Conservation (phyloP, 2,113 vertebrate genomes). For the Bolborhynchus lineola region DNA sequence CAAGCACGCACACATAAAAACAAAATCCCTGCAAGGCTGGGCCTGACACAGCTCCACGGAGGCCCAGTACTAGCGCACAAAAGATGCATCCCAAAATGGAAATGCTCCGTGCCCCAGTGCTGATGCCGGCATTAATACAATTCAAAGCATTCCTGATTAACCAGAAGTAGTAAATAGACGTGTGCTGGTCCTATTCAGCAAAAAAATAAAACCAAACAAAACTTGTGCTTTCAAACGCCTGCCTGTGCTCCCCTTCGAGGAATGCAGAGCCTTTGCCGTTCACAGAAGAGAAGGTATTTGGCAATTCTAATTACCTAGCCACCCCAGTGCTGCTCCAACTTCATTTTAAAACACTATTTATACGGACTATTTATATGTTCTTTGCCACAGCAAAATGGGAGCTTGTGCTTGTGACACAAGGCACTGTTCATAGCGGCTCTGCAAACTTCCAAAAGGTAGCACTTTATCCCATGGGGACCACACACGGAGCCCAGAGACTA, state of each 20-base stretch:
- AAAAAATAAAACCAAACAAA: conserved; percentile 66
- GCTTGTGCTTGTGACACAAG: conserved; percentile 62
- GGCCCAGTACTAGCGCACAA: conserved; percentile 11
- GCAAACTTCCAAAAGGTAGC: conserved; percentile 50
- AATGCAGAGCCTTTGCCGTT: conserved; percentile 16
- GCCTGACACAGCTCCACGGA: neutral
- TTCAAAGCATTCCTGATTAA: conserved; percentile 61
- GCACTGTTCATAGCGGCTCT: conserved; percentile 34
- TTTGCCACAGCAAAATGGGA: conserved; percentile 48
- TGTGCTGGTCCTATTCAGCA: conserved; percentile 66
- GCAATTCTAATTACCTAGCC: conserved; percentile 69
- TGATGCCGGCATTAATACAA: conserved; percentile 50
- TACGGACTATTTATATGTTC: conserved; percentile 59
- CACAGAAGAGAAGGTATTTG: conserved; percentile 63
- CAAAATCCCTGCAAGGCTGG: neutral
- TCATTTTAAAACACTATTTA: conserved; percentile 62
- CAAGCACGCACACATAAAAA: neutral
- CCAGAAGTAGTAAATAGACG: conserved; percentile 68
- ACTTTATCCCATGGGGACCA: conserved; percentile 60
- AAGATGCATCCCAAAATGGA: conserved; percentile 66
- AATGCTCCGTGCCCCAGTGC: conserved; percentile 5
- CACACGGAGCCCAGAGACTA: conserved; percentile 18
- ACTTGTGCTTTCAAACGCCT: conserved; percentile 57
- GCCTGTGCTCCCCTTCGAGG: conserved; percentile 56
- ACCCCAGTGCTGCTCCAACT: conserved; percentile 39